Evolutionary conservation across 2,113 vertebrate species (phyloP).

Genomic region (Vulpes lagopus): DNA sequence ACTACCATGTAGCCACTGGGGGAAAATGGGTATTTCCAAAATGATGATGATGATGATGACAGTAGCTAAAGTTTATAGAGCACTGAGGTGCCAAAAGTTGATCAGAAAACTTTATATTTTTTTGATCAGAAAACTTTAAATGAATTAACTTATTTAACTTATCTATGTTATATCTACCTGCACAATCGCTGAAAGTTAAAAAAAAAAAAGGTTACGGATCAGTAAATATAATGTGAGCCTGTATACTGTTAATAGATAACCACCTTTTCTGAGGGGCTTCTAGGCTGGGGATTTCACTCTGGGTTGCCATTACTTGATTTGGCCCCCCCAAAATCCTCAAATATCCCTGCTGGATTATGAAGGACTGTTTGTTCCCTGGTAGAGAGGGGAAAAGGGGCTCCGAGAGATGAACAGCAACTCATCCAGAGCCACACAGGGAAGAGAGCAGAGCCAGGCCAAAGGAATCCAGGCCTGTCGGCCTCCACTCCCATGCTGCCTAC

Average conservation of each 20-base stretch:
- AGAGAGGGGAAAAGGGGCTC: background rate
- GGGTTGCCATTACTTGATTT: background rate
- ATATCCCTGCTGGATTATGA: background rate
- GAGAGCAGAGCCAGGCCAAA: background rate
- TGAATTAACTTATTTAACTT: background rate
- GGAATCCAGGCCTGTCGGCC: background rate
- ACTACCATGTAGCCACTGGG: background rate
- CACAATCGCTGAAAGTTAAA: background rate
- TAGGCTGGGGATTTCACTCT: background rate
- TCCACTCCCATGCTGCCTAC: background rate
- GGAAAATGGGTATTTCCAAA: background rate
- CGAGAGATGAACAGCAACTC: background rate
- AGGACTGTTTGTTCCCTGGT: background rate
- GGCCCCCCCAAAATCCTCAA: background rate
- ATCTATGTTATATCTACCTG: background rate
- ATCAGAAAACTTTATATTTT: background rate
- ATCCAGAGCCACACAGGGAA: background rate
- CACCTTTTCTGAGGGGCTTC: background rate
- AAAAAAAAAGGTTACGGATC: background rate
- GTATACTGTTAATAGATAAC: background rate
- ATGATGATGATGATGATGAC: background rate
- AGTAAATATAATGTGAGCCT: background rate
- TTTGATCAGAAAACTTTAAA: background rate
- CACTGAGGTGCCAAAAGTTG: background rate
- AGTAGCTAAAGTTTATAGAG: background rate